phyloP scores from a whole-genome alignment of 2,888 invertebrate genomes.

The Thymelicus lineola region DNA sequence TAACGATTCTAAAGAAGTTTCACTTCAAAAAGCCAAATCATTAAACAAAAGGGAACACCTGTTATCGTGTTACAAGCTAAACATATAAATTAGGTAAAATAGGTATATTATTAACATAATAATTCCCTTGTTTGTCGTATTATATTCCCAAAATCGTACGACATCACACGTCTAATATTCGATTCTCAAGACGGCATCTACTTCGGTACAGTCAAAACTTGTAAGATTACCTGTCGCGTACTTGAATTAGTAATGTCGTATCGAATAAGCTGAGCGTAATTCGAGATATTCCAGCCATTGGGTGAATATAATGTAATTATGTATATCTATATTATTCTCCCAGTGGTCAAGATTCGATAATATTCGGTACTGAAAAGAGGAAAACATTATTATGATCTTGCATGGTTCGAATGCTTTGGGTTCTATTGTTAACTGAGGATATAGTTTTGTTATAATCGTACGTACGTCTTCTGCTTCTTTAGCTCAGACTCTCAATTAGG shows the following conservation, averaged over 20 bases:
- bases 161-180: slow-evolving; percentile 11
- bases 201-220: slow-evolving; percentile 28
- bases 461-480: too few relatives aligned
- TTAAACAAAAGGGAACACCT: too few relatives aligned
- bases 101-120: neutral
- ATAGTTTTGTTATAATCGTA: too few relatives aligned
- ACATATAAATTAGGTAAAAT: neutral
- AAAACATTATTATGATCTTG: too few relatives aligned
- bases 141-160: neutral
- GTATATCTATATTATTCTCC: neutral
- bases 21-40: too few relatives aligned
- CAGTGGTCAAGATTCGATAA: too few relatives aligned
- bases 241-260: slow-evolving; percentile 33
- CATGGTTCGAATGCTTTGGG: too few relatives aligned
- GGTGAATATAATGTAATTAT: slow-evolving; percentile 1
- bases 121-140: neutral
- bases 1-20: too few relatives aligned
- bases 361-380: too few relatives aligned
- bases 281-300: neutral
- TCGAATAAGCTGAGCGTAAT: slow-evolving; percentile 26
- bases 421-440: too few relatives aligned
- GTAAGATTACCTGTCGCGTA: slow-evolving; percentile 35
- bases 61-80: neutral
- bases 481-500: too few relatives aligned
- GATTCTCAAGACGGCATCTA: slow-evolving; percentile 25